phyloP scores from a whole-genome alignment of 2,888 invertebrate genomes.

The Spilosoma lubricipeda region DNA sequence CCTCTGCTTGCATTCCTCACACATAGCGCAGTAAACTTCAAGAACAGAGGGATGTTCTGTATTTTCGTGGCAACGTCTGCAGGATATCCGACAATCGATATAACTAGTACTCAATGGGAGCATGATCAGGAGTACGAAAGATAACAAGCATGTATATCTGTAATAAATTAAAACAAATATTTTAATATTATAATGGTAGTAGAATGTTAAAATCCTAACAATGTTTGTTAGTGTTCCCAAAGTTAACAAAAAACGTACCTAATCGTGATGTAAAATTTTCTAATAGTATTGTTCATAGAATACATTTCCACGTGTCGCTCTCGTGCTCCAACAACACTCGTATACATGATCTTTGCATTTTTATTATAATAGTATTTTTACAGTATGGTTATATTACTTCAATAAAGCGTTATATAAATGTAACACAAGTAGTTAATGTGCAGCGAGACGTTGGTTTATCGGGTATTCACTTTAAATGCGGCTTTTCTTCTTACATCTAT shows the following conservation, averaged over 20 bases:
- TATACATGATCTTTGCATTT: background rate
- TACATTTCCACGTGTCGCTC: slow-evolving; percentile 19
- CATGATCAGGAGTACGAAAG: slow-evolving; percentile 38
- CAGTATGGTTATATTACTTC: slow-evolving; percentile 17
- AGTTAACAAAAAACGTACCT: slow-evolving; percentile 33
- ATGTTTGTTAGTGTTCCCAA: background rate
- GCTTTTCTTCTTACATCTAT: background rate
- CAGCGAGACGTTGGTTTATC: background rate
- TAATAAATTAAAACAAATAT: slow-evolving; percentile 1
- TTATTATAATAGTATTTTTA: slow-evolving; percentile 17
- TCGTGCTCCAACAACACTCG: background rate
- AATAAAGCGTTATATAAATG: slow-evolving; percentile 35
- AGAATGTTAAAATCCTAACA: background rate
- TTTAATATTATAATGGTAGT: background rate
- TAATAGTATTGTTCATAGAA: slow-evolving; percentile 25
- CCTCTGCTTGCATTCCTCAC: slow-evolving; percentile 69
- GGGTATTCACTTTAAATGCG: background rate
- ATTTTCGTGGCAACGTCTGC: slow-evolving; percentile 61
- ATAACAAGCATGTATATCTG: slow-evolving; percentile 40
- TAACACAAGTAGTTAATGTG: slow-evolving; percentile 38
- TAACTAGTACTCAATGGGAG: slow-evolving; percentile 46
- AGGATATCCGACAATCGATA: slow-evolving; percentile 69
- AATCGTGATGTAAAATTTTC: slow-evolving; percentile 9
- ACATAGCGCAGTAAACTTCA: slow-evolving; percentile 78
- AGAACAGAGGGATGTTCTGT: slow-evolving; percentile 53